Conservation (phyloP, 2,113 vertebrate species). For the Ahaetulla prasina region DNA sequence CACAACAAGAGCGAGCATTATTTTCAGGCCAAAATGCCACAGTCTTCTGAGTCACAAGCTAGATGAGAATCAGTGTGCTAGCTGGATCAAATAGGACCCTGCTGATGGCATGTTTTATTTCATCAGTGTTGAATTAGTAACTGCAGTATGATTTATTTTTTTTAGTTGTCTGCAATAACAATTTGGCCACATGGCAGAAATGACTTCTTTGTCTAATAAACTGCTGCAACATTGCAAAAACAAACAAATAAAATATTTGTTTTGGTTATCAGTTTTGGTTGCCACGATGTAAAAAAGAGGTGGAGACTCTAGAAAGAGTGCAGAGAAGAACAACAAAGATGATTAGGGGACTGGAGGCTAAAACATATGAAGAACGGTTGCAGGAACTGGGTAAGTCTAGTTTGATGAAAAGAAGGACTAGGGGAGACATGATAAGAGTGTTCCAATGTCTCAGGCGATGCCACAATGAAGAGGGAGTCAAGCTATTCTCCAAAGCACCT, state of each 20-base stretch:
- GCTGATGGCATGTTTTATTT: background rate
- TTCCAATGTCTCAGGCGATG: too few relatives aligned
- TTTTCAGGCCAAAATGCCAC: background rate
- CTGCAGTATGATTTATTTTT: background rate
- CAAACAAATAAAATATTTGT: background rate
- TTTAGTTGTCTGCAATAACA: background rate
- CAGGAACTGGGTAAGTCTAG: too few relatives aligned
- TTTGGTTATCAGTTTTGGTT: too few relatives aligned
- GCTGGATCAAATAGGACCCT: background rate
- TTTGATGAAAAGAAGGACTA: too few relatives aligned
- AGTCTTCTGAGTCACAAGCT: background rate
- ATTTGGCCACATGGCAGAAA: background rate
- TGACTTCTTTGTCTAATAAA: background rate
- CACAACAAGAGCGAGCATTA: background rate
- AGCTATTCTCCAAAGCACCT: too few relatives aligned
- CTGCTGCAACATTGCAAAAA: background rate
- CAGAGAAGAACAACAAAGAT: too few relatives aligned
- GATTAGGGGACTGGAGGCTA: too few relatives aligned
- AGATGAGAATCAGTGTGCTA: background rate
- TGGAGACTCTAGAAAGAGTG: too few relatives aligned
- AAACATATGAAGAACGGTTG: too few relatives aligned
- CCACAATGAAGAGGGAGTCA: too few relatives aligned
- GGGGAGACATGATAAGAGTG: too few relatives aligned
- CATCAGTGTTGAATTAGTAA: background rate
- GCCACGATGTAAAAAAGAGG: too few relatives aligned